These are phyloP conservation scores for Ciconia maguari DNA, from an alignment of 2,113 vertebrate genomes.

Conservation along the genomic window DNA sequence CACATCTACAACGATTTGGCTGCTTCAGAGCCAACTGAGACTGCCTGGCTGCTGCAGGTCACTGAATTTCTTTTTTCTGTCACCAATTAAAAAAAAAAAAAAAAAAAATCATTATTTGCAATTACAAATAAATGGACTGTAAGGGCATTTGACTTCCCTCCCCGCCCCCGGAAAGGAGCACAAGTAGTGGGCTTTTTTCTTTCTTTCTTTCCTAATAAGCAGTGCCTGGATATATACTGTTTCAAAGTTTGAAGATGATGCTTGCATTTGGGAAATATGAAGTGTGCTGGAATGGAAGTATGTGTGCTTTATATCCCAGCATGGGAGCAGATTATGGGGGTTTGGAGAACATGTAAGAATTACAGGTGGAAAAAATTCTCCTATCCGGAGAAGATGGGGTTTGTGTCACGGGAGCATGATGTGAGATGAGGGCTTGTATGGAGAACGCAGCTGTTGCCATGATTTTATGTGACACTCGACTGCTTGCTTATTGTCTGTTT, in stretches of 20 bases:
- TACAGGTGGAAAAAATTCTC: neutral
- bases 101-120: neutral
- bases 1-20: neutral
- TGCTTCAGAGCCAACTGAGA: neutral
- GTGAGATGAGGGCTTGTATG: neutral
- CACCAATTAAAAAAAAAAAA: neutral
- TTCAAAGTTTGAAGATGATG: neutral
- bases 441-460: rapidly evolving
- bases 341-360: neutral
- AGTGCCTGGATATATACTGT: neutral
- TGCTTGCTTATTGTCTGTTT: neutral
- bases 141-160: neutral
- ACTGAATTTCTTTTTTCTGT: neutral
- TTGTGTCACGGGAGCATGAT: neutral
- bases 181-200: neutral
- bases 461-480: neutral
- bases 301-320: neutral
- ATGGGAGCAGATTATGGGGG: neutral
- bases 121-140: neutral
- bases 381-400: neutral
- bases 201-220: neutral
- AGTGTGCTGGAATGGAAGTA: neutral
- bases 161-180: neutral
- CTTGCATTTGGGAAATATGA: neutral
- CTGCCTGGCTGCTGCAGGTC: neutral